Evolutionary conservation across 2,888 invertebrate species (phyloP), one percentile per base, ranked within the genome.

Genomic region (Agonopterix alstromeriana): DNA sequence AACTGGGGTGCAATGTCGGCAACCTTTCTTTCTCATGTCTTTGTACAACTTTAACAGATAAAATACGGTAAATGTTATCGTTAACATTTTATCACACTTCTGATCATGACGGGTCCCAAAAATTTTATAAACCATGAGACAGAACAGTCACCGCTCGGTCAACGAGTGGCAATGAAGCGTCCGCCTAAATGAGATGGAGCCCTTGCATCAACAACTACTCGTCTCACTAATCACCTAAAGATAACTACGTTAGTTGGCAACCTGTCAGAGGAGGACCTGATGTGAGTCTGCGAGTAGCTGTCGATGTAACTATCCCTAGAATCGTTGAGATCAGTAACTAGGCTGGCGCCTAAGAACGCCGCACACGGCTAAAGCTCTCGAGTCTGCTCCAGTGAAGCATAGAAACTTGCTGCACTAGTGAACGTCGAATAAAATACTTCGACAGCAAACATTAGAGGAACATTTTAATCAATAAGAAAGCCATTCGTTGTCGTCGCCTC

Each of bases 111-210:
- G 71, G 79, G 77, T 79, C 78, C 78, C 79, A 73, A 70, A 61
- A 72, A 76, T 77, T 74, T 76, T 67, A 66, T 70, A 73, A 79
- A 77, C 67, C 77, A 80, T 80, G 82, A 82, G 81, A 79, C 72
- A 77, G 75, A 77, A 73, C 52, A 74, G 78, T 76, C 72, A 67
- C 73, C 75, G 77, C 76, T 76, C 77, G 68, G 64, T 76, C 74
- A 80, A 77, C 79, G 73, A 80, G 77, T 77, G 82, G 70, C 70
- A 65, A 73, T 73, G 72, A 80, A 79, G 82, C 83, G 73, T 75
- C 79, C 67, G 80, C 81, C 78, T 82, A 78, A 77, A 80, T 77
- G 73, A 73, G 57, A 53, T 48, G 53, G 53, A 55, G 53, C 57
- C 5, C 0, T 50, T 35, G n/a, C 45, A 44, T 45, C 47, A 36